These are phyloP conservation scores for Harpalus rufipes DNA, from an alignment of 2,888 invertebrate species.

Conservation along the genomic window DNA sequence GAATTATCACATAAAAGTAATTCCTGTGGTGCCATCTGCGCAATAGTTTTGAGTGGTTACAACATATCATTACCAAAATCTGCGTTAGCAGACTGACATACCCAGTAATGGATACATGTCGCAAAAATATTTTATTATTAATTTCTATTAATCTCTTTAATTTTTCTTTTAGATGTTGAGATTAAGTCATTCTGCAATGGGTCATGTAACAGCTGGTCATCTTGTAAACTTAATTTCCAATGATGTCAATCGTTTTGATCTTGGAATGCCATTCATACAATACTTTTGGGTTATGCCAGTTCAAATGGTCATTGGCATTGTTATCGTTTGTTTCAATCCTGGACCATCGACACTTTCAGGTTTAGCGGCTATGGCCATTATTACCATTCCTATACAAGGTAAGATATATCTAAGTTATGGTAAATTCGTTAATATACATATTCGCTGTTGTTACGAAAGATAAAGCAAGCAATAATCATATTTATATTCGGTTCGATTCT, in stretches of 20 bases:
- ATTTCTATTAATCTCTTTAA: constrained; percentile 10
- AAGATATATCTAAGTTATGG: neutral
- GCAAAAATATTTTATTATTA: neutral
- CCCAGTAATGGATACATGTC: too few species aligned
- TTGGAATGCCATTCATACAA: constrained; percentile 83
- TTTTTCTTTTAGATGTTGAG: constrained; percentile 76
- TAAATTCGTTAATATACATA: too few species aligned
- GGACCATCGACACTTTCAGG: constrained; percentile 79
- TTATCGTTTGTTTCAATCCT: constrained; percentile 78
- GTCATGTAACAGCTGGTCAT: constrained; percentile 88
- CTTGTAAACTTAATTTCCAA: constrained; percentile 89
- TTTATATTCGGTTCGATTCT: too few species aligned
- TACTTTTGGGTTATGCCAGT: constrained; percentile 87
- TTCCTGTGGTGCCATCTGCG: too few species aligned
- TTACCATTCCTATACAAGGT: constrained; percentile 76
- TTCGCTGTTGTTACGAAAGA: too few species aligned
- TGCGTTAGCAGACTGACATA: too few species aligned
- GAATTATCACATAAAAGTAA: too few species aligned
- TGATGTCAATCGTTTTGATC: constrained; percentile 87
- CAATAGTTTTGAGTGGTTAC: too few species aligned
- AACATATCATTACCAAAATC: too few species aligned
- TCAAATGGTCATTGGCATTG: constrained; percentile 81
- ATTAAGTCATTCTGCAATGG: constrained; percentile 82
- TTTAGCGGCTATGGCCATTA: constrained; percentile 77
- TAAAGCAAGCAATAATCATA: too few species aligned